Percentiles rank a stretch among this genome's conserved stretches.
Conservation (phyloP, 2,888 invertebrate species). For the Habroteleia sp. region DNA sequence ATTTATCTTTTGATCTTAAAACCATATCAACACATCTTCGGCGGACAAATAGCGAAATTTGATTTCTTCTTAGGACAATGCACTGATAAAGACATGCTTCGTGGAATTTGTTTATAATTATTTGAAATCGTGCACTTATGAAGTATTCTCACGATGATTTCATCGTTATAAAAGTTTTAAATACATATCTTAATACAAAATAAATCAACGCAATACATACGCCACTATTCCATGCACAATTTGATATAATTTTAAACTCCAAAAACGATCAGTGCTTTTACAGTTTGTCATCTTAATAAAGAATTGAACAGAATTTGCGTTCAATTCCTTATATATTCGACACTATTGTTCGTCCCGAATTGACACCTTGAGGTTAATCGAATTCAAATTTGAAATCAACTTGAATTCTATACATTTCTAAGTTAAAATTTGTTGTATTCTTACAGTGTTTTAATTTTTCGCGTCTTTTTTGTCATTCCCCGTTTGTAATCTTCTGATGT, state of each 20-base stretch:
- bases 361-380: conserved; percentile 46
- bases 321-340: conserved; percentile 36
- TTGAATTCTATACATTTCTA: conserved; percentile 35
- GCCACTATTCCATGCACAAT: too few species aligned
- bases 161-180: too few species aligned
- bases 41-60: conserved; percentile 46
- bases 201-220: too few species aligned
- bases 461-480: too few species aligned
- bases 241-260: conserved; percentile 6
- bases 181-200: too few species aligned
- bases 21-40: conserved; percentile 41
- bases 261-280: conserved; percentile 9
- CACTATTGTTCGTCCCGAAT: conserved; percentile 37
- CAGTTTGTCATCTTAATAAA: conserved; percentile 10
- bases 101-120: conserved; percentile 5
- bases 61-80: conserved; percentile 17
- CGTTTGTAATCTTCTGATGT: conserved; percentile 21
- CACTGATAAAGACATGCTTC: conserved; percentile 6
- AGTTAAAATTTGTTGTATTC: conserved; percentile 8
- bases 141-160: too few species aligned
- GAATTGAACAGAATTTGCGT: conserved; percentile 26
- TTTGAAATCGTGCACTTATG: not conserved
- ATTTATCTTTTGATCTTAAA: conserved; percentile 38
- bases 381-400: conserved; percentile 27
- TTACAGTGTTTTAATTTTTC: not conserved